Evolutionary conservation across 2,797 vertebrate genomes (phyloP), one percentile per base, ranked within the genome.

Genomic region (Morelia viridis): DNA sequence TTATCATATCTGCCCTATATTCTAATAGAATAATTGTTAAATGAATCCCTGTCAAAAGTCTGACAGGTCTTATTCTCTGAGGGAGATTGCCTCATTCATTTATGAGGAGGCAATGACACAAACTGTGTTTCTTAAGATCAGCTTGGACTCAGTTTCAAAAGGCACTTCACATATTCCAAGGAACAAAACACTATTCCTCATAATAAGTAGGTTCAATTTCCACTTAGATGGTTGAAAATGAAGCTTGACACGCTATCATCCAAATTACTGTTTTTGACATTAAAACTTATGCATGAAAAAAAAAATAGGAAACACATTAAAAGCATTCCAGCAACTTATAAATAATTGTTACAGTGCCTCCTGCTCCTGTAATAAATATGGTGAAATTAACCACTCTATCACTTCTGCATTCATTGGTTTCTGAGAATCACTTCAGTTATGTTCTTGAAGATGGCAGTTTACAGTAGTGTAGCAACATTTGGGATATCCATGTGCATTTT

Each of bases 341-440:
- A 22, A 84, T 46, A 92, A 64, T 60, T 60, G 17, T 60, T 60
- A 6, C 5, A 6, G 58, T 64, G 41, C n/a, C 10, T 88, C 46
- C 86, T 91, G 41, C 35, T 88, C 17, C 24, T 65, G 76, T 65
- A 84, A 89, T 65, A 89, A 84, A 89, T 22, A 4, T 91, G 46
- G 88, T 56, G 86, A 88, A 61, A 92, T 46, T 15, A 91, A 80
- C 86, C 68, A 88, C 88, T 57, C 62, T 62, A 80, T 53, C n/a
- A 62, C 86, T 61, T 62, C 41, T 92, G 19, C 31, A 65, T 89
- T 92, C 71, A 84, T 89, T 88, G 46, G 60, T 15, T 50, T 92
- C 46, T 35, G 22, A 89, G 50, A 89, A 56, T n/a, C n/a, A 65
- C 85, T 65, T 89, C 87, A 53, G n/a, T 61, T 19, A 87, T 5